These are phyloP conservation scores for Drosophila littoralis DNA, from an alignment of 1,140 invertebrate species.

Conservation along the genomic window DNA sequence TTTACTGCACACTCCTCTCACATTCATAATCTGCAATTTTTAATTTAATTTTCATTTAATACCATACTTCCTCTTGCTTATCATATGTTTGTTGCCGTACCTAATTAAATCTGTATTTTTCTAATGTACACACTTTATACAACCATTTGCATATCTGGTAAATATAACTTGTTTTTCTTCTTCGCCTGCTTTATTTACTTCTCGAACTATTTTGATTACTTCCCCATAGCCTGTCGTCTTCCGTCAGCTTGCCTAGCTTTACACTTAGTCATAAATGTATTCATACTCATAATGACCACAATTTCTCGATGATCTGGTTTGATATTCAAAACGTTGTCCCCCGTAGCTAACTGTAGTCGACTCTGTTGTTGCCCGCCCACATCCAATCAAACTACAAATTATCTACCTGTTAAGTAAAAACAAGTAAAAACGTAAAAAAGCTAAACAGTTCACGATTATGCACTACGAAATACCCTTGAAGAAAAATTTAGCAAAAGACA, in stretches of 20 bases:
- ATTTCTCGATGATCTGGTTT: slow-evolving; percentile 44
- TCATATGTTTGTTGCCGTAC: background rate
- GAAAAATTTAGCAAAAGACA: background rate
- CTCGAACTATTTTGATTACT: slow-evolving; percentile 4
- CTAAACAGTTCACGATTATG: background rate
- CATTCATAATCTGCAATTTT: too few relatives aligned
- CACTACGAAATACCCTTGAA: slow-evolving; percentile 9
- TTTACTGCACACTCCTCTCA: too few relatives aligned
- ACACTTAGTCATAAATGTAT: slow-evolving; percentile 45
- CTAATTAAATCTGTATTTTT: background rate
- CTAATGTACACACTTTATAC: slow-evolving; percentile 2
- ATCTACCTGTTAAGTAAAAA: slow-evolving; percentile 16
- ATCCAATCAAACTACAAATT: slow-evolving; percentile 35
- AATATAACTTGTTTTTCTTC: slow-evolving; percentile 13
- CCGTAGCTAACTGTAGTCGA: slow-evolving; percentile 33
- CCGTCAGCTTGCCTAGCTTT: slow-evolving; percentile 21
- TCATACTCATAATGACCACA: slow-evolving; percentile 17
- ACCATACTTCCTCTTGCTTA: background rate
- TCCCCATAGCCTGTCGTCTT: slow-evolving; percentile 24
- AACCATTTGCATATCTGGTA: slow-evolving; percentile 23
- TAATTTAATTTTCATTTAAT: background rate
- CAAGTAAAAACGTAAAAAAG: background rate
- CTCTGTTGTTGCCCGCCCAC: slow-evolving; percentile 30
- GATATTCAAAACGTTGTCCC: slow-evolving; percentile 34
- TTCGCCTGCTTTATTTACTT: background rate